phyloP scores from a whole-genome alignment of 2,888 invertebrate genomes.

The Dynastes grantii region DNA sequence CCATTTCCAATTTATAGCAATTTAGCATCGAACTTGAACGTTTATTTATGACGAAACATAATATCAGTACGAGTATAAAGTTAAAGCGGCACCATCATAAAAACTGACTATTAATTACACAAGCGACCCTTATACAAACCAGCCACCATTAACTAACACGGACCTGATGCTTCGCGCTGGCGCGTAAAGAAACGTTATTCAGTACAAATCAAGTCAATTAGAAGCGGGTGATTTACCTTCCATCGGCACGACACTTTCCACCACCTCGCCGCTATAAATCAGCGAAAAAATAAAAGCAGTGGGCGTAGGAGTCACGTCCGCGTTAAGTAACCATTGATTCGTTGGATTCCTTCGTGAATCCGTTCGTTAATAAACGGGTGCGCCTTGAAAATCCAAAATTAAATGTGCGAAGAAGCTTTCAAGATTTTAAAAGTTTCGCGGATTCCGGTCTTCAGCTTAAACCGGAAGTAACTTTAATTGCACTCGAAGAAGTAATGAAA shows the following conservation, averaged over 20 bases:
- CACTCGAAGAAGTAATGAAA: no score
- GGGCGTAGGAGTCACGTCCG: slow-evolving; percentile 38
- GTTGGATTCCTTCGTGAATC: slow-evolving; percentile 26
- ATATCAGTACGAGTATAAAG: background rate
- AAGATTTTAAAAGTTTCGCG: background rate
- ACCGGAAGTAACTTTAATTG: no score
- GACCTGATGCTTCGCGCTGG: slow-evolving; percentile 10
- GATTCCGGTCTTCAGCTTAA: background rate
- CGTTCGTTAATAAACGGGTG: slow-evolving; percentile 28
- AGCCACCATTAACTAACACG: slow-evolving; percentile 40
- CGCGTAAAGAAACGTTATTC: slow-evolving; percentile 44
- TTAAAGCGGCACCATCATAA: slow-evolving; percentile 30
- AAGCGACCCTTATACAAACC: slow-evolving; percentile 37
- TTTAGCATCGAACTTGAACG: background rate
- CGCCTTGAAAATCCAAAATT: slow-evolving; percentile 31
- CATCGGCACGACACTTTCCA: slow-evolving; percentile 39
- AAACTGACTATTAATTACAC: slow-evolving; percentile 45
- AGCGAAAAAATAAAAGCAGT: slow-evolving; percentile 31
- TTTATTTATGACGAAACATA: slow-evolving; percentile 5
- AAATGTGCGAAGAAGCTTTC: background rate
- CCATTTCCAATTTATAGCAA: slow-evolving; percentile 7
- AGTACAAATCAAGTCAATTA: slow-evolving; percentile 46
- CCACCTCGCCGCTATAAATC: slow-evolving; percentile 44
- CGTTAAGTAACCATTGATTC: slow-evolving; percentile 43
- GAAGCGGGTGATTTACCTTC: slow-evolving; percentile 44